Evolutionary conservation across 2,888 invertebrate genomes (phyloP).

Genomic region (Mellilla xanthometata): DNA sequence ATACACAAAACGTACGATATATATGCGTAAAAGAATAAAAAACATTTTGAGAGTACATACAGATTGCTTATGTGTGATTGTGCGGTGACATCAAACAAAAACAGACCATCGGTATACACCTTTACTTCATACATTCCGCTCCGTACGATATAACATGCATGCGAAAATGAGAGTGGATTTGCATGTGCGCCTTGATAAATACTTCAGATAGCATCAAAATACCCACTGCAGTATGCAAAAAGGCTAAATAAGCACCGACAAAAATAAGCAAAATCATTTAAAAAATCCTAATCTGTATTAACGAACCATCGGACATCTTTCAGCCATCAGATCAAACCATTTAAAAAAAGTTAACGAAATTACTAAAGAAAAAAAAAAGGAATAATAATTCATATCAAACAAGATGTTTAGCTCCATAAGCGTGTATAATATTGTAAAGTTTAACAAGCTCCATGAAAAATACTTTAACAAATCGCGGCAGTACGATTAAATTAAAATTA

Average conservation of each 20-base stretch:
- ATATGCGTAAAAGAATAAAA: too few species aligned
- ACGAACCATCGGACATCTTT: too few species aligned
- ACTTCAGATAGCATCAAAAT: background rate
- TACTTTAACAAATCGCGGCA: constrained; percentile 20
- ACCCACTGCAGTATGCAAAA: background rate
- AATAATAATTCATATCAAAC: too few species aligned
- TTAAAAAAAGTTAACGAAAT: too few species aligned
- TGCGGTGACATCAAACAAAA: background rate
- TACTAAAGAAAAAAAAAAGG: too few species aligned
- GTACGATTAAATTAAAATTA: constrained; percentile 24
- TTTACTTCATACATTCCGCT: constrained; percentile 1
- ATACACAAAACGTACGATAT: too few species aligned
- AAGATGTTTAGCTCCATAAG: constrained; percentile 1
- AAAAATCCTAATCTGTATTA: too few species aligned
- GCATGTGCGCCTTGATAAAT: constrained; percentile 4
- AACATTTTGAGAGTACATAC: too few species aligned
- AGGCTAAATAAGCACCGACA: too few species aligned
- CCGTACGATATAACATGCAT: constrained; percentile 6
- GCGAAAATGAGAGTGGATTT: constrained; percentile 14
- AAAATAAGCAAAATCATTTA: too few species aligned
- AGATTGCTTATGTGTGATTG: too few species aligned
- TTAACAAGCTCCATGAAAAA: constrained; percentile 13
- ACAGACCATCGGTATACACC: background rate
- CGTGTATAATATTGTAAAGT: constrained; percentile 7
- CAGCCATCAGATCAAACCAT: too few species aligned